Base-by-base conservation (phyloP, 2,113 vertebrate species). In the Lycaon pictus region DNA sequence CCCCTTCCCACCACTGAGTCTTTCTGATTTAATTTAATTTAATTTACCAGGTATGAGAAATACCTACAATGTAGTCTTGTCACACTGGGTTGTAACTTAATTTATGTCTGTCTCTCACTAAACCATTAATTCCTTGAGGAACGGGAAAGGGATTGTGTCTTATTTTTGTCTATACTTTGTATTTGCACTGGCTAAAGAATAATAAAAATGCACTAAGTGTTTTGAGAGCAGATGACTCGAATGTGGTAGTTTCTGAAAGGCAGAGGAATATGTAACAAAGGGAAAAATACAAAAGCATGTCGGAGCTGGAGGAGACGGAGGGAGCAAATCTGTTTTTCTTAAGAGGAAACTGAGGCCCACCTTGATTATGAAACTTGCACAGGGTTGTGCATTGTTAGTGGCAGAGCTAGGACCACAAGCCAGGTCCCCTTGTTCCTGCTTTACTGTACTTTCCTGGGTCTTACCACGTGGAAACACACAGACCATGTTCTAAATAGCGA, bases 131-230 rank as follows among this genome's bases (percentile, higher is more conserved):
- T 87, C 29, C 37, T 62, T 55, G 32, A 90, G 17, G n/a, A 69
- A 69, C n/a, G 4, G 22, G 60, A 93, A 71, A 74, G 29, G 43
- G 35, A 79, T 60, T 60, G 77, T 74, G 48, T 74, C 80, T 65
- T 60, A 56, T 77, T 91, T 88, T 81, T 81, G 7, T 85, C 81
- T 32, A 72, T 58, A 69, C 29, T 97, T 93, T 93, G 22, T 58
- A 35, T 79, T 88, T 74, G 48, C 11, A 10, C 23, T 60, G 20
- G 37, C n/a, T 80, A 60, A 79, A 81, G n/a, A 65, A 55, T 71
- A 58, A 15, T 69, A n/a, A 48, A 62, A 95, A 56, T 9, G 32
- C 37, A 84, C 53, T 4, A 19, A 51, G 7, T 82, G 8, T 74
- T 72, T 84, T 77, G 37, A 62, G 4, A 85, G 79, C 13, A 48